Evolutionary conservation across 2,888 invertebrate genomes (phyloP), one percentile per base, ranked within the genome.

Genomic region (Sarcophaga caerulescens): DNA sequence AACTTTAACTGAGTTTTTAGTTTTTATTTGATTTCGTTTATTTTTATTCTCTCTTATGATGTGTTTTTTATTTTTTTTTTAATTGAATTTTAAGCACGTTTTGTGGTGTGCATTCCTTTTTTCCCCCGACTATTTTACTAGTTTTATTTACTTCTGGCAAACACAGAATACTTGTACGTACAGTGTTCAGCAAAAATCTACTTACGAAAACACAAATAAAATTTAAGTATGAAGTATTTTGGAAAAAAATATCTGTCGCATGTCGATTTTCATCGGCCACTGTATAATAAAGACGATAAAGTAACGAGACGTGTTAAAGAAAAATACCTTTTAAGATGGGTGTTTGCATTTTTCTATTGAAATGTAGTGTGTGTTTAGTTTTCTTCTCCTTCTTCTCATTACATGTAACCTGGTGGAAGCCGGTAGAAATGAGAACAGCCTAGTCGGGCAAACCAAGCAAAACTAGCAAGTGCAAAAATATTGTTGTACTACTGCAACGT

Each of bases 11-110:
- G 62, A 23, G 47, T 69, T 35, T 45, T 57, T 70, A 75, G n/a
- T 65, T 11, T n/a, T 8, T 14, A 52, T 52, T 52, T 52, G 10
- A 8, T 8, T 35, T 35, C 35, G 35, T 35, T 35, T 35, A 35
- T 17, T 52, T 52, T 52, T 14, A 3, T 14, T 47, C 47, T 47
- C 14, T 47, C 47, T 14, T 14, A 14, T 47, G 47, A 3, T 14
- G 17, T 52, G 14, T 52, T 52, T 52, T 35, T 35, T 35, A 2
- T 8, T 35, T 35, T 35, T 35, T 6, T 35, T 35, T 35, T 35
- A 78, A 78, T 86, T 86, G 81, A 81, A 83, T 84, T 84, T 84
- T 78, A 81, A 86, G 84, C 84, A 86, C 84, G 84, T 86, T 81
- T 77, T 86, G 74, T 35, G 60, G 63, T 79, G 60, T 69, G 57